Conservation (phyloP, 2,113 vertebrate genomes). For the Stegostoma tigrinum region DNA sequence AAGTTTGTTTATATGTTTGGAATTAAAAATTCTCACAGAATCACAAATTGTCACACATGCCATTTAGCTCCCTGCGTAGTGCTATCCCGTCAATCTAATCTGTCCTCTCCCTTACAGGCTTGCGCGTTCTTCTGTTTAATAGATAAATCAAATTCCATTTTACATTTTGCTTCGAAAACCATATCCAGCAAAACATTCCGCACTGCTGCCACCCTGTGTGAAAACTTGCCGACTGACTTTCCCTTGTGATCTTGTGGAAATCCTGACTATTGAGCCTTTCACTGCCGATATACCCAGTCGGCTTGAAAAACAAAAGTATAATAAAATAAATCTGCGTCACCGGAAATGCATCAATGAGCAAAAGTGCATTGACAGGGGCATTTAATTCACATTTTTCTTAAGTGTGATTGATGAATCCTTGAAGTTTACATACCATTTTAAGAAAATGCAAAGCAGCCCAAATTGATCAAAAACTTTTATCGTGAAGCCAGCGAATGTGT, state of each 20-base stretch:
- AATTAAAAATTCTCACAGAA: not conserved
- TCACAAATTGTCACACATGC: not conserved
- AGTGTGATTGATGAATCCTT: not conserved
- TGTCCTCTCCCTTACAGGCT: not conserved
- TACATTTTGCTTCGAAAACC: not conserved
- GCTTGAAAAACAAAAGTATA: not conserved
- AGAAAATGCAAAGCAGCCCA: not conserved
- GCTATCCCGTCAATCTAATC: not conserved
- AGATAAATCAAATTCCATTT: not conserved
- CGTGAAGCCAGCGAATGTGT: slow-evolving; percentile 95
- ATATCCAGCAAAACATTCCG: not conserved
- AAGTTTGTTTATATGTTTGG: not conserved
- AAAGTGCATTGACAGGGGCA: not conserved
- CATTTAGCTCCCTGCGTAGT: not conserved
- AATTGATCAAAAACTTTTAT: slow-evolving; percentile 49
- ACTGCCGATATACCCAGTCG: not conserved
- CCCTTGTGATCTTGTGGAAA: not conserved
- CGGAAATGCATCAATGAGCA: not conserved
- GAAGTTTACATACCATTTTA: not conserved
- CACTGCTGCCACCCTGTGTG: not conserved
- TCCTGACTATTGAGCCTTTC: not conserved
- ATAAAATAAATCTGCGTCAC: not conserved
- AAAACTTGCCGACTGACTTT: not conserved
- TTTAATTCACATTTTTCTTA: not conserved
- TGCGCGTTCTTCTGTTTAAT: not conserved